Evolutionary conservation across 2,888 invertebrate genomes (phyloP), one percentile per base, ranked within the genome.

Genomic region (Sphecodes monilicornis): DNA sequence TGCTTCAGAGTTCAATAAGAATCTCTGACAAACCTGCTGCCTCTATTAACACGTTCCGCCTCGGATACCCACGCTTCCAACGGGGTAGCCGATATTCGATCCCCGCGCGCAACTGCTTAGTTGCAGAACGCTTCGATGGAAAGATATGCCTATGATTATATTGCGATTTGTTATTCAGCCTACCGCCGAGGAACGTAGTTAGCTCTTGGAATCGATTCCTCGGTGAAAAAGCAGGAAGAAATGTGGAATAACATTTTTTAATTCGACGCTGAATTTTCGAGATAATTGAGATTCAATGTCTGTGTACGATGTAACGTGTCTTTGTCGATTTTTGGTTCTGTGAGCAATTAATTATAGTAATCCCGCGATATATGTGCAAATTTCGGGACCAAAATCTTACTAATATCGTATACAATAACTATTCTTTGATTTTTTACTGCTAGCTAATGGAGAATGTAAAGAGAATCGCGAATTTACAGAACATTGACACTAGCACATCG

Each of bases 1-100:
- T 73, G 70, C 64, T 57, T 78, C 78, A 78, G 71, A 75, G 60
- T 73, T 76, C 71, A 73, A 72, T 69, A 43, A 80, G 75, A 85
- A 60, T 46, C n/a, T 57, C 57, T 64, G 64, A 64, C 64, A 26
- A 29, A 74, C 41, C 73, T 74, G 73, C 73, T n/a, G 57, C 73
- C 57, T 60, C 41, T 36, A n/a, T 39, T 39, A 26, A 74, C 73
- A 18, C 60, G 73, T 57, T 60, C 57, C 32, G 26, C 57, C 26
- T 39, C 32, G 73, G 36, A 18, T 39, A 73, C 46, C 29, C 26
- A 57, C 57, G 60, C 60, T 50, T 50, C 50, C 50, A 50, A 3
- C 22, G 10, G 50, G 50, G 50, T 50, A 50, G 50, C n/a, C 50
- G 50, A 50, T 50, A 50, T 29, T 16, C 29, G 29, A 60, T 60